phyloP scores from a whole-genome alignment of 2,888 invertebrate genomes.

The Rotaria sp. region DNA sequence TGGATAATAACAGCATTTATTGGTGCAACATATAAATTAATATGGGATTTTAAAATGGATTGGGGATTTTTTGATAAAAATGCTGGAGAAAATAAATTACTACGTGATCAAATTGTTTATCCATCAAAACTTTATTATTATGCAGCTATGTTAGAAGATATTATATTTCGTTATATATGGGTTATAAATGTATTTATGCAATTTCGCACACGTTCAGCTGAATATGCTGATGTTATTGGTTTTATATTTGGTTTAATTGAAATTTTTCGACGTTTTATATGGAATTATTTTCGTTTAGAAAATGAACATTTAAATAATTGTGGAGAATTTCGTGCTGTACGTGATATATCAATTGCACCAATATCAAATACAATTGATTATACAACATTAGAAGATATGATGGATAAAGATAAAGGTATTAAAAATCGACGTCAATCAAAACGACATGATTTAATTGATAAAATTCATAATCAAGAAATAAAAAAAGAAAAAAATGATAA shows the following conservation, averaged over 20 bases:
- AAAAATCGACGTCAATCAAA: constrained; percentile 59
- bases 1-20: constrained; percentile 58
- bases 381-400: constrained; percentile 67
- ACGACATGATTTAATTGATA: neutral
- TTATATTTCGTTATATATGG: constrained; percentile 86
- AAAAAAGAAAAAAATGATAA: neutral
- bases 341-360: constrained; percentile 68
- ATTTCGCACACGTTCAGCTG: constrained; percentile 18
- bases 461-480: neutral
- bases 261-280: constrained; percentile 70
- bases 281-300: constrained; percentile 98
- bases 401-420: constrained; percentile 85
- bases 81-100: constrained; percentile 39
- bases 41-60: constrained; percentile 98
- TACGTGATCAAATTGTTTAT: constrained; percentile 40
- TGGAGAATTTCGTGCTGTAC: constrained; percentile 87
- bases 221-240: constrained; percentile 38
- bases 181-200: constrained; percentile 53
- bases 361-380: constrained; percentile 44
- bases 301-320: constrained; percentile 99
- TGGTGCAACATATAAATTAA: constrained; percentile 86
- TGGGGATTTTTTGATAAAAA: constrained; percentile 88
- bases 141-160: constrained; percentile 89
- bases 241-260: constrained; percentile 36
- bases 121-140: constrained; percentile 67